phyloP scores from a whole-genome alignment of 2,888 invertebrate genomes.

The Thymelicus acteon region DNA sequence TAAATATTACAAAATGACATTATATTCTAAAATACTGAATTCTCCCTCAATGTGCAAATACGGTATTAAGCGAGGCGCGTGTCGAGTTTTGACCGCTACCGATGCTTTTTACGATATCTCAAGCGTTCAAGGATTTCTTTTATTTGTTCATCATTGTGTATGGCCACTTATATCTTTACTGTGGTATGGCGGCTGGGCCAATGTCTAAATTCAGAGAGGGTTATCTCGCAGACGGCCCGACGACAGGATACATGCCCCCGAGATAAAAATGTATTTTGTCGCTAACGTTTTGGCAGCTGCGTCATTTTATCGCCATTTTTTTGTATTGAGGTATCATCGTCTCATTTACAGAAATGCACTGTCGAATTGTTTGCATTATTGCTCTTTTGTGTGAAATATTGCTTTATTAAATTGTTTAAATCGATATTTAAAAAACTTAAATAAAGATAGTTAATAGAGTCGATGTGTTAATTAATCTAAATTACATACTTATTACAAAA shows the following conservation, averaged over 20 bases:
- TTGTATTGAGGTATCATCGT: conserved; percentile 32
- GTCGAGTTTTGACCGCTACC: conserved; percentile 53
- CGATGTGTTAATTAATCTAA: too few relatives aligned
- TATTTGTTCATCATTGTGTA: conserved; percentile 50
- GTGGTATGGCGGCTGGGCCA: conserved; percentile 48
- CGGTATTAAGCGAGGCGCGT: neutral
- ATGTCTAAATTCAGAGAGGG: conserved; percentile 66
- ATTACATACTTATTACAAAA: too few relatives aligned
- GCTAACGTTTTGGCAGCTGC: conserved; percentile 51
- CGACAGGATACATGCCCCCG: conserved; percentile 58
- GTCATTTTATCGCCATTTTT: conserved; percentile 51
- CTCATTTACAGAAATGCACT: conserved; percentile 37
- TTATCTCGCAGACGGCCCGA: conserved; percentile 61
- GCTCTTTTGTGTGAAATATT: neutral
- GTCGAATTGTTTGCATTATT: conserved; percentile 30
- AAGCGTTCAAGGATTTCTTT: conserved; percentile 44
- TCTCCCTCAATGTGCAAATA: neutral
- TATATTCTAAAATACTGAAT: too few relatives aligned
- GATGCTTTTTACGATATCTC: conserved; percentile 60
- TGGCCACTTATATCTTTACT: too few relatives aligned
- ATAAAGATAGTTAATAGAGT: too few relatives aligned
- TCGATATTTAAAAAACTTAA: too few relatives aligned
- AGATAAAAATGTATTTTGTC: conserved; percentile 60
- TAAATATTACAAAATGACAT: too few relatives aligned
- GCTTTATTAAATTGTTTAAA: conserved; percentile 8